These are phyloP conservation scores for Epinotia ramella DNA, from an alignment of 2,888 invertebrate genomes.

Conservation along the genomic window DNA sequence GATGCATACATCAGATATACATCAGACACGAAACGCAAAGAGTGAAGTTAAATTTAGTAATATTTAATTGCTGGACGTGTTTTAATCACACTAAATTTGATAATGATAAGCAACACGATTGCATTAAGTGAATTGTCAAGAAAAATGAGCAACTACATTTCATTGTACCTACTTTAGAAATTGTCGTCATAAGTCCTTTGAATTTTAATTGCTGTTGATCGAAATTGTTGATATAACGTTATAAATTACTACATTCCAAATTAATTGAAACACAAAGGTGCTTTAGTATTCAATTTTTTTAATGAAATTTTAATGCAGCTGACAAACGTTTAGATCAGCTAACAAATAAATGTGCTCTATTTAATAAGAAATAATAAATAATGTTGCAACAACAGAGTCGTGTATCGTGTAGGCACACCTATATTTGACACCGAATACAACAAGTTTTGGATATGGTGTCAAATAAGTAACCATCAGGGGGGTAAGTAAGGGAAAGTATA, in stretches of 20 bases:
- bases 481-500: too few species aligned
- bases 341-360: too few species aligned
- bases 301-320: too few species aligned
- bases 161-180: neutral
- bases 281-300: too few species aligned
- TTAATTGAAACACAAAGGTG: neutral
- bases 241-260: conserved; percentile 1
- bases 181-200: conserved; percentile 15
- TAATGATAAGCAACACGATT: conserved; percentile 35
- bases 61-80: conserved; percentile 14
- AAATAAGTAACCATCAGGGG: too few species aligned
- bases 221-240: conserved; percentile 18
- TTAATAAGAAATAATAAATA: too few species aligned
- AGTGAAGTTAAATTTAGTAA: conserved; percentile 2
- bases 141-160: neutral
- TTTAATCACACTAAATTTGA: conserved; percentile 7
- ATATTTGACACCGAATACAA: too few species aligned
- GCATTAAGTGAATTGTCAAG: neutral
- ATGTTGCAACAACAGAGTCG: too few species aligned
- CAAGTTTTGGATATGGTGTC: too few species aligned
- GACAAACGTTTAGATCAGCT: too few species aligned
- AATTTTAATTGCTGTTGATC: conserved; percentile 14
- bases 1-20: too few species aligned
- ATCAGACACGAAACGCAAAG: neutral
- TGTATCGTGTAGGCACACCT: too few species aligned